A percentile compares a stretch with the other conserved stretches of the same genome.
Conservation (phyloP, 2,797 vertebrate genomes). For the Phrynocephalus forsythii region DNA sequence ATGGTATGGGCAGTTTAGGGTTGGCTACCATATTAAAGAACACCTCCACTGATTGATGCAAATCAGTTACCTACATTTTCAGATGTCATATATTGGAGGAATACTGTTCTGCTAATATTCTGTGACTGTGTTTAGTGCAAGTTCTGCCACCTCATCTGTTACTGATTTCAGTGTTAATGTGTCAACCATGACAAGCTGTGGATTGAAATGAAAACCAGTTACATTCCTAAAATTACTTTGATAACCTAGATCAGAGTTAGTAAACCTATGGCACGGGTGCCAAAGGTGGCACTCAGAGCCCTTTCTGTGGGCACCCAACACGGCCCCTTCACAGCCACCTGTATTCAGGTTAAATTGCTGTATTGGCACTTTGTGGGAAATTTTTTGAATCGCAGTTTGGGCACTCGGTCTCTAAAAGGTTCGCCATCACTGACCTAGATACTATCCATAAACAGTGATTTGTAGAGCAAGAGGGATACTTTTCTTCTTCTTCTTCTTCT, state of each 20-base stretch:
- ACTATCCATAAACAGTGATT: no score
- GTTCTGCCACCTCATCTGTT: neutral
- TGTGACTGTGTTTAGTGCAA: neutral
- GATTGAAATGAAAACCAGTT: slow-evolving; percentile 1
- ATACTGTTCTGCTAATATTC: neutral
- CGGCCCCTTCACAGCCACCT: no score
- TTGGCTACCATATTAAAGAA: neutral
- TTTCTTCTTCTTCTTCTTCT: neutral
- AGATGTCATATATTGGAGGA: neutral
- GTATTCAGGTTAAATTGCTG: no score
- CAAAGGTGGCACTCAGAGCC: no score
- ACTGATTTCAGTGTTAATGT: neutral
- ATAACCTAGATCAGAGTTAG: neutral
- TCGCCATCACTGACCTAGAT: no score
- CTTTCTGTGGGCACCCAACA: no score
- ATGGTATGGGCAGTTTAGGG: neutral
- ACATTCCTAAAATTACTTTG: neutral
- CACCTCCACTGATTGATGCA: neutral
- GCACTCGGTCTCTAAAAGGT: no score
- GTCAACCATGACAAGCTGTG: neutral
- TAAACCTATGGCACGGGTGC: no score
- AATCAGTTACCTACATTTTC: slow-evolving; percentile 12
- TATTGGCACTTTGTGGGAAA: no score
- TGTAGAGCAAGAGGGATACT: neutral
- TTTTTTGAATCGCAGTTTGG: no score